phyloP scores from a whole-genome alignment of 2,113 vertebrate species.

The Chunga burmeisteri region DNA sequence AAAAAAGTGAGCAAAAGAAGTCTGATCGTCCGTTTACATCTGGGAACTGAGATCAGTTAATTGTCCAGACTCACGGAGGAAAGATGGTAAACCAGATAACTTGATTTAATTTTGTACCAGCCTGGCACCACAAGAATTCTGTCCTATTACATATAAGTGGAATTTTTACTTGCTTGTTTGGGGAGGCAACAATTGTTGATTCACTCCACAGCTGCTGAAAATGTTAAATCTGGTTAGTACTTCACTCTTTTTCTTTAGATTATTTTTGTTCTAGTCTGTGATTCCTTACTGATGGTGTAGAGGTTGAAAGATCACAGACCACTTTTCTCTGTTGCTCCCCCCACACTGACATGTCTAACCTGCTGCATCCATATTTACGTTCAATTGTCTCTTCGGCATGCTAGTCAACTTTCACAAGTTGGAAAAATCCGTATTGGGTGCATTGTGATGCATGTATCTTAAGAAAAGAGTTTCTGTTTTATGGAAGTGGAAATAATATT shows the following conservation, averaged over 20 bases:
- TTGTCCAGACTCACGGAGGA: neutral
- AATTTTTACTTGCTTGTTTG: neutral
- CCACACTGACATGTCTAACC: neutral
- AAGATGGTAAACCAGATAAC: neutral
- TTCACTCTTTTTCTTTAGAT: neutral
- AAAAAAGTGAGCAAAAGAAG: neutral
- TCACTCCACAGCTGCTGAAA: neutral
- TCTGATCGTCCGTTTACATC: neutral
- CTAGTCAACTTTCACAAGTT: neutral
- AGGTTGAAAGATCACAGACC: neutral
- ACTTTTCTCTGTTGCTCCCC: neutral
- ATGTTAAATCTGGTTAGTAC: neutral
- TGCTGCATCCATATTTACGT: neutral
- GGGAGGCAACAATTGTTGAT: neutral
- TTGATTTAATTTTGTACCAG: neutral
- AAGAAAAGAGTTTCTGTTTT: neutral
- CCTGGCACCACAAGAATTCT: neutral
- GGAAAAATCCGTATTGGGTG: neutral
- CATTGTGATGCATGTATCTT: neutral
- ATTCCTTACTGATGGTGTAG: neutral
- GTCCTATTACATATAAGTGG: neutral
- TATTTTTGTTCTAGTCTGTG: neutral
- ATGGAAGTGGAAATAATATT: neutral
- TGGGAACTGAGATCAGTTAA: neutral
- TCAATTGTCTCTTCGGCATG: neutral